Evolutionary conservation across 2,113 vertebrate genomes (phyloP), one percentile per base, ranked within the genome.

Genomic region (Pteronura brasiliensis): DNA sequence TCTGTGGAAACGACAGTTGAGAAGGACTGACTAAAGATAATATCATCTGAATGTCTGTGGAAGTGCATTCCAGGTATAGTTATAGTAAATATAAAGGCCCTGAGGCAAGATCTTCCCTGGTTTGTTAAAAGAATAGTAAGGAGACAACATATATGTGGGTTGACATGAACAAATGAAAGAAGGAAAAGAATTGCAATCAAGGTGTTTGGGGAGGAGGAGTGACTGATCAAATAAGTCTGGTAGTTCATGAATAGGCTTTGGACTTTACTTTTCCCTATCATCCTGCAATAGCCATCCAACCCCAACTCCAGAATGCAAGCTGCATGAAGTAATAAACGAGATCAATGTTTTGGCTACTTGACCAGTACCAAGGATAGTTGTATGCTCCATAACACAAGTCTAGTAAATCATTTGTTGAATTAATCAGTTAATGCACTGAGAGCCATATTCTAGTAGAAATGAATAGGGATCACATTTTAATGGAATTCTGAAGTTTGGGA

Each of bases 401-500:
- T 9, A 72, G 11, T 71, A 39, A 34, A 42, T 47, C 59, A 86
- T 72, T 74, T 88, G 14, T 86, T 77, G 13, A 76, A 79, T 83
- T 27, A 86, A 29, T 63, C 3, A 39, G 79, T 85, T 8, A 71
- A 83, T 44, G 11, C 15, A 47, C 2, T 4, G 2, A 57, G 17
- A 72, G 2, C 1, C 14, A 4, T 55, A 36, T 72, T 65, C 3
- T 29, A 55, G 25, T 36, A 44, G 9, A 65, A 81, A 94, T 74
- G 55, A 95, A 11, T 27, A 67, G 7, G 9, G 0, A 31, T 84
- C 5, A 6, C 15, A 84, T 57, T 91, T 94, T 47, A 42, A 76
- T 65, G 29, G 17, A 59, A 95, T 81, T 88, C 69, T 95, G 47
- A 88, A 84, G 3, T 71, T 65, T 55, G 20, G 55, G 93, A 63